phyloP scores from a whole-genome alignment of 2,888 invertebrate species.

The Drosophila kanekoi region DNA sequence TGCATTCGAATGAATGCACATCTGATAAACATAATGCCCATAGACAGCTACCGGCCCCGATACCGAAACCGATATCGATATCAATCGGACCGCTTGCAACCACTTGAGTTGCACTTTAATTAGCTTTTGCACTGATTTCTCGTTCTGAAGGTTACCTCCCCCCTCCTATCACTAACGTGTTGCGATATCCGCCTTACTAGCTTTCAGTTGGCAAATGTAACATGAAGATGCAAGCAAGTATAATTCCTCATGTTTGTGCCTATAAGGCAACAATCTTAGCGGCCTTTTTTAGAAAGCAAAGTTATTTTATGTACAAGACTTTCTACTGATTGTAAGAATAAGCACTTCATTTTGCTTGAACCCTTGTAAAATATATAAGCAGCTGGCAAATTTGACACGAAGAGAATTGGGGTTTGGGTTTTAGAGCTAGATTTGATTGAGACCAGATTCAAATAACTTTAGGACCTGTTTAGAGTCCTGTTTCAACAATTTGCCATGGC shows the following conservation, averaged over 20 bases:
- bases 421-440: not conserved
- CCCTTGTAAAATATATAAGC: too few relatives aligned
- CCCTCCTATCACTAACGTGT: slow-evolving; percentile 19
- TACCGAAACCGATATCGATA: slow-evolving; percentile 21
- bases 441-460: not conserved
- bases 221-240: slow-evolving; percentile 14
- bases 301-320: too few relatives aligned
- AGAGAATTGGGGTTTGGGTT: not conserved
- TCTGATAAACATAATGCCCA: slow-evolving; percentile 75
- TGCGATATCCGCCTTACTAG: slow-evolving; percentile 21
- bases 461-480: not conserved
- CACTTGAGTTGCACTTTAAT: slow-evolving; percentile 51
- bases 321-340: too few relatives aligned
- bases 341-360: too few relatives aligned
- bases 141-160: slow-evolving; percentile 48
- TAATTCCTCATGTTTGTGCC: not conserved
- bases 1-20: slow-evolving; percentile 80
- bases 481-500: not conserved
- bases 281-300: too few relatives aligned
- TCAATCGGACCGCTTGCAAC: slow-evolving; percentile 1
- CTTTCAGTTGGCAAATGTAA: slow-evolving; percentile 2
- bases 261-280: not conserved
- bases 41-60: slow-evolving; percentile 53
- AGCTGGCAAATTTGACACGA: not conserved
- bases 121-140: slow-evolving; percentile 44